Base-by-base conservation (phyloP, 2,888 invertebrate genomes). In the Drosophila infuscata region DNA sequence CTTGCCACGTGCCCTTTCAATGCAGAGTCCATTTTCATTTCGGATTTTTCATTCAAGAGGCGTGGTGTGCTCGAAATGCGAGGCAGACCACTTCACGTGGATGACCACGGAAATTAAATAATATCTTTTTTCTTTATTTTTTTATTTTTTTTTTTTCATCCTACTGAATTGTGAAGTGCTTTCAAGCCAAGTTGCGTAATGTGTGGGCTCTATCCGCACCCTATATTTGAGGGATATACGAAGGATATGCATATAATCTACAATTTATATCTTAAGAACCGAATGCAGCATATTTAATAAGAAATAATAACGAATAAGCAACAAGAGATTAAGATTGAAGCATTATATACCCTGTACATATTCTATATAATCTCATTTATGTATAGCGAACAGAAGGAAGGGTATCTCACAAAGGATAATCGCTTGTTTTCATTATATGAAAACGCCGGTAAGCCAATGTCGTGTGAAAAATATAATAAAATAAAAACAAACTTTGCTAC, bases 81-180 rank as follows among this genome's bases (percentile, higher is more conserved):
- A 76, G 74, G 74, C 86, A 88, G 86, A 88, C 83, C 88, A 88
- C 88, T 86, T 74, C 75, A 81, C 69, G 63, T 82, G 84, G 68
- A 75, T 83, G 83, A 83, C 90, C 90, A 85, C 83, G 81, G 86
- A 81, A 88, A 85, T 88, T 84, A 89, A 86, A 89, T 88, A 76
- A 74, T 82, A 74, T 88, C 56, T 82, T 77, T 75, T 70, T 56
- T 70, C 30, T 11, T 25, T 25, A 25, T 25, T 25, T 25, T 3
- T 82, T 77, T 75, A 68, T 53, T 70, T 29, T 11, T 25, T 46
- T 58, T 49, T 54, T 41, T 65, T 56, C 52, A 36, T 36, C 35
- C 65, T 36, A 51, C 66, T 41, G 52, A 61, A 68, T 52, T n/a
- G 52, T 63, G 48, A 78, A 80, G 66, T 60, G 69, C 65, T 69